phyloP scores from a whole-genome alignment of 1,140 invertebrate genomes.

The Ceratosolen fusciceps region DNA sequence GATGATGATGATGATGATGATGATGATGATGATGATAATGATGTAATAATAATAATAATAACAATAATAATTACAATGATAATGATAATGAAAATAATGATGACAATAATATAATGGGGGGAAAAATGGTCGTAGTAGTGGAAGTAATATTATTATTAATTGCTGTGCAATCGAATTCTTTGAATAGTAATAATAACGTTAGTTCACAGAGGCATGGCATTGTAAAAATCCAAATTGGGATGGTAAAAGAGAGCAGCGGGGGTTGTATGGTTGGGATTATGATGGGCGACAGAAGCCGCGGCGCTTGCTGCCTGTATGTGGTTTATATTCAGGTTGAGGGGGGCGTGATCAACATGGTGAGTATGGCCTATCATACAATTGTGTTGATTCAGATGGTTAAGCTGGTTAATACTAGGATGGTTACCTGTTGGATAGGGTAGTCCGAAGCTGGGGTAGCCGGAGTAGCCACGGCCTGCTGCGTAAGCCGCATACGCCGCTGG shows the following conservation, averaged over 20 bases:
- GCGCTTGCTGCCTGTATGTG: constrained; percentile 68
- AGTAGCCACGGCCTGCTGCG: constrained; percentile 93
- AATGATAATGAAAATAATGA: too few species aligned
- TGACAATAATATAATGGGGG: too few species aligned
- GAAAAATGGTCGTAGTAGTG: too few species aligned
- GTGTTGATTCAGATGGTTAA: constrained; percentile 73
- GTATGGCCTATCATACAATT: constrained; percentile 48
- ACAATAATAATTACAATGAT: too few species aligned
- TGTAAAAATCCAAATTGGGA: constrained; percentile 73
- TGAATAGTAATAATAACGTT: constrained; percentile 54
- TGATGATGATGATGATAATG: too few species aligned
- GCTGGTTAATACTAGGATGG: constrained; percentile 76
- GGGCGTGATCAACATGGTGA: constrained; percentile 51
- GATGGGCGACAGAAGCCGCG: constrained; percentile 64
- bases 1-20: too few species aligned
- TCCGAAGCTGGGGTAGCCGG: constrained; percentile 96
- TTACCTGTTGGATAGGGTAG: constrained; percentile 97
- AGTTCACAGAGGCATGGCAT: constrained; percentile 89
- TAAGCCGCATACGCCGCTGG: constrained; percentile 94
- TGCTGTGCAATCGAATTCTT: constrained; percentile 14
- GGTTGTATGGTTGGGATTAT: constrained; percentile 65
- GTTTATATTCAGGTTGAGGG: constrained; percentile 69
- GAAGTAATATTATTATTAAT: too few species aligned
- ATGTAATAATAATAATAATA: too few species aligned
- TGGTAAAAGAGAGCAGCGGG: constrained; percentile 75